A percentile compares a stretch with the other conserved stretches of the same genome.
These are phyloP conservation scores for Trigoniulus corallinus DNA, from an alignment of 1,140 invertebrate genomes.

Conservation along the genomic window DNA sequence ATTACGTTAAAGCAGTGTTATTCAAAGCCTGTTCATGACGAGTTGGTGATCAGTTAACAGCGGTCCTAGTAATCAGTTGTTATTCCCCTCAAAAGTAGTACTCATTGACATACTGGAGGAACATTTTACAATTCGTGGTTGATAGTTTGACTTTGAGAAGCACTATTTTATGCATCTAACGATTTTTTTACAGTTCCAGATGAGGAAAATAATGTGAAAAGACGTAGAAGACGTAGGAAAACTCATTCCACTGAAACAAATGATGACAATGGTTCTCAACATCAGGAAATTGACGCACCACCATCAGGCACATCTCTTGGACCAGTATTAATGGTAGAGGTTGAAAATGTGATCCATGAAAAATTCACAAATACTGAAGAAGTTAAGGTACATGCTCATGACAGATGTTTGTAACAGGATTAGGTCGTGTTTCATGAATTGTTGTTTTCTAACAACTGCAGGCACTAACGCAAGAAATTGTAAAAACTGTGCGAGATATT, in stretches of 20 bases:
- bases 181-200: background rate
- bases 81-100: too few relatives aligned
- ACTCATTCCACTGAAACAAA: background rate
- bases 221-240: conserved; percentile 6
- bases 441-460: conserved; percentile 20
- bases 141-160: background rate
- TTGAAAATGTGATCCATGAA: conserved; percentile 82
- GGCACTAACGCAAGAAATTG: conserved; percentile 90
- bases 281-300: too few relatives aligned
- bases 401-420: background rate
- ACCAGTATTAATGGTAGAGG: conserved; percentile 74
- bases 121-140: too few relatives aligned
- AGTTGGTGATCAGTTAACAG: too few relatives aligned
- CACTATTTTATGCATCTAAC: background rate
- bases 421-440: background rate
- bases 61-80: too few relatives aligned
- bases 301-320: conserved; percentile 15
- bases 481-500: conserved; percentile 94
- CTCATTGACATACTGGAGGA: too few relatives aligned
- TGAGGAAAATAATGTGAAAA: conserved; percentile 10
- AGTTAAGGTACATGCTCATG: conserved; percentile 44
- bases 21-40: too few relatives aligned
- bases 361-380: conserved; percentile 83
- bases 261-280: background rate
- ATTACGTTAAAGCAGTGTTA: too few relatives aligned